A percentile compares a stretch with the other conserved stretches of the same genome.
Evolutionary conservation across 1,140 invertebrate genomes (phyloP).

Genomic region (Ceratoteleas bidentatus): DNA sequence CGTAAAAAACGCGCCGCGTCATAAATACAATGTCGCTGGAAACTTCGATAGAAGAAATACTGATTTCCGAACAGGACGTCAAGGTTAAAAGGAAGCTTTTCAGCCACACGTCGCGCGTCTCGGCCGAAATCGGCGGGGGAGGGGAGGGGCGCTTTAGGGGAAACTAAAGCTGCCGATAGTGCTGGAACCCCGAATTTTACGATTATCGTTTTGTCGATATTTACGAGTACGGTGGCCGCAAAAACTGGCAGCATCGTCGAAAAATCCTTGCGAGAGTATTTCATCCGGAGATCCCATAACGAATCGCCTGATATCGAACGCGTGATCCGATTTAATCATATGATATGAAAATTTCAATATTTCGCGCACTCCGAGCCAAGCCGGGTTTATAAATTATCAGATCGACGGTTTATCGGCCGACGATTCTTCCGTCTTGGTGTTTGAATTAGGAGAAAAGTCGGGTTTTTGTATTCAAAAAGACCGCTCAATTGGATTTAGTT

Average conservation of each 20-base stretch:
- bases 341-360: conserved; percentile 34
- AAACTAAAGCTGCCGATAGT: conserved; percentile 53
- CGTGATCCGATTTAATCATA: conserved; percentile 41
- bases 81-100: conserved; percentile 33
- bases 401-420: background rate
- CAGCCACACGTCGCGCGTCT: no score
- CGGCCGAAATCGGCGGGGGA: background rate
- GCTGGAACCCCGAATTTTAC: conserved; percentile 50
- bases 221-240: conserved; percentile 33
- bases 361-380: conserved; percentile 2
- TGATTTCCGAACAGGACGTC: conserved; percentile 15
- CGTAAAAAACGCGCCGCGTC: background rate
- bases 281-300: conserved; percentile 32
- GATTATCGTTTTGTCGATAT: conserved; percentile 63
- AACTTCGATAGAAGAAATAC: conserved; percentile 11
- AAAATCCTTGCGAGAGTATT: conserved; percentile 44
- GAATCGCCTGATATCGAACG: conserved; percentile 32
- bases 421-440: background rate
- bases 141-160: conserved; percentile 4
- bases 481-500: no score
- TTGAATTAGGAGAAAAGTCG: no score
- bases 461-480: no score
- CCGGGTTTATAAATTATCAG: conserved; percentile 5
- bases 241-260: conserved; percentile 47
- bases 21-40: background rate